Evolutionary conservation across 37 sponge, comb jelly and placozoan genomes (phyloP).

Genomic region (Haliclona indistincta): DNA sequence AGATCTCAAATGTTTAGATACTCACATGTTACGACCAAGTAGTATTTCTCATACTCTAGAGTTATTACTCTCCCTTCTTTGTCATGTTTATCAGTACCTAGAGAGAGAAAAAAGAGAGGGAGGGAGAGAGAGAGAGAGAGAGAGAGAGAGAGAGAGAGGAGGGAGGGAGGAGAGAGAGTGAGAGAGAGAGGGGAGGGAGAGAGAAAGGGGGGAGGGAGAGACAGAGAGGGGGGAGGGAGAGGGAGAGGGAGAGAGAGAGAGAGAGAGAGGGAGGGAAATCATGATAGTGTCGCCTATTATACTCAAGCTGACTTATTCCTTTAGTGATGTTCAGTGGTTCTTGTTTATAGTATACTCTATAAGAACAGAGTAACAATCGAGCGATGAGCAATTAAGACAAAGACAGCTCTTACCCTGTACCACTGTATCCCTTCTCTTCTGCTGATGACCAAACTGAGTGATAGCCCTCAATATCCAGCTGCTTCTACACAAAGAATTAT

Average conservation of each 20-base stretch:
- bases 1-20: neutral
- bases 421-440: slow-evolving; percentile 91
- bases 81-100: slow-evolving; percentile 84
- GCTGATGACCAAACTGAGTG: slow-evolving; percentile 75
- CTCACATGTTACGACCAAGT: slow-evolving; percentile 75
- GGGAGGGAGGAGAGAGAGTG: too few relatives aligned
- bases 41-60: slow-evolving; percentile 84
- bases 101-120: neutral
- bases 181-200: too few relatives aligned
- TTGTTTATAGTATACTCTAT: too few relatives aligned
- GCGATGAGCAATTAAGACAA: too few relatives aligned
- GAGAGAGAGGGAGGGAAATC: neutral
- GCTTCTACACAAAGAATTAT: slow-evolving; percentile 10
- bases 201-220: neutral
- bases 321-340: too few relatives aligned
- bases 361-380: neutral
- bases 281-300: neutral
- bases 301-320: neutral
- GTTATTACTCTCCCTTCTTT: slow-evolving; percentile 93
- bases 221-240: neutral
- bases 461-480: slow-evolving; percentile 72
- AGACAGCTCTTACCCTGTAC: slow-evolving; percentile 79
- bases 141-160: too few relatives aligned
- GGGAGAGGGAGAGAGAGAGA: neutral
- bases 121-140: neutral